Evolutionary conservation across 2,113 vertebrate species (phyloP), one percentile per base, ranked within the genome.

Genomic region (Zootoca vivipara): DNA sequence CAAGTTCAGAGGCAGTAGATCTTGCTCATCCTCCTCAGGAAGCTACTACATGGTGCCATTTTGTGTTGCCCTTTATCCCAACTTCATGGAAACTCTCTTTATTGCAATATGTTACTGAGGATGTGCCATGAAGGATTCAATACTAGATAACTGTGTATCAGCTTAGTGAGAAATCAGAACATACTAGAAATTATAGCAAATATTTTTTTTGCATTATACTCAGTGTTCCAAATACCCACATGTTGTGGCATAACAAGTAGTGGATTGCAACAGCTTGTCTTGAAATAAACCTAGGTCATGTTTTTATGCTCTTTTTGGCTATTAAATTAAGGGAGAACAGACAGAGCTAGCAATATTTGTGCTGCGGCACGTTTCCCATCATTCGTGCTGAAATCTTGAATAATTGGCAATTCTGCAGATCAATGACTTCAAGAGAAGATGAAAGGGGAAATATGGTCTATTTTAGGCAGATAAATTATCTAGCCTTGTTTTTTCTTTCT

Each of bases 401-500:
- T n/a, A 80, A 62, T 10, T 77, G 30, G 15, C 40, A 64, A 5
- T 62, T 74, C 52, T 46, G 52, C n/a, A 65, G 69, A 65, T 65
- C 80, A 88, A 88, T 74, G 56, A 82, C 12, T 24, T 30, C 42
- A 46, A 72, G 7, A 30, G 81, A 82, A 72, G 38, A 80, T 18
- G 7, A 79, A 73, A 65, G 64, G 73, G n/a, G 26, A 82, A 52
- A 52, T 33, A 28, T 42, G 28, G 40, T 28, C 33, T 40, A 69
- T 83, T 67, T 64, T 83, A 24, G 67, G 56, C 35, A 87, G 62
- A 79, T 83, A 33, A 42, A 9, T 30, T 79, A 42, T 24, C 12
- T 90, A 67, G 73, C 79, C 89, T 78, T 86, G 79, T 42, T 70
- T 85, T 86, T 77, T 82, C 33, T 86, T 77, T 56, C 9, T 33